Evolutionary conservation across 2,888 invertebrate species (phyloP), one percentile per base, ranked within the genome.

Genomic region (Ctenicera cuprea): DNA sequence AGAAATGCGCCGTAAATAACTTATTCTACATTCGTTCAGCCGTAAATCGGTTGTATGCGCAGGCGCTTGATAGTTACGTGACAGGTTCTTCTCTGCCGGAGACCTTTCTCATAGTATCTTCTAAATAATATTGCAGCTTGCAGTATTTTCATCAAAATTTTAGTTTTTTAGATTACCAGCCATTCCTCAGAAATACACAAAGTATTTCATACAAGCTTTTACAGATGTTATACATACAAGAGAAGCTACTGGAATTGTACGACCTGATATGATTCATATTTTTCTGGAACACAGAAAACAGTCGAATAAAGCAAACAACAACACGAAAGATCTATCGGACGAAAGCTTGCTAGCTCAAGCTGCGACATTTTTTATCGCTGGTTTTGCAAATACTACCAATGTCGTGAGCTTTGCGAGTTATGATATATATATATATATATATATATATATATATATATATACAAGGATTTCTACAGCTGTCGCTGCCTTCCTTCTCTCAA

Each of bases 301-400:
- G 50, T 5, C 1, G 7, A 22, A 14, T 41, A 14, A 12, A n/a
- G 12, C 12, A 4, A 2, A n/a, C 4, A n/a, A 41, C 7, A n/a
- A n/a, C n/a, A 7, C 14, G 1, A 52, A 26, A 22, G 66, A 76
- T 64, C 73, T 83, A 38, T 79, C 84, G 2, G 78, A 82, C 48
- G 87, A 88, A 0, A 90, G 91, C 67, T 87, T 92, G 12, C 88
- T 90, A 0, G 90, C 91, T 0, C 91, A 92, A 83, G 88, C 88
- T 11, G 74, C 89, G 1, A 76, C 89, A 1, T 90, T 90, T 84
- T 89, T 89, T 82, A 82, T 89, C 0, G 90, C 88, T 20, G 90
- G 90, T 4, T 89, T 88, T 75, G 89, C 89, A 50, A 86, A 88
- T 0, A 87, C 88, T 0, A 87, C 89, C 0, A 86, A 86, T 66